These are phyloP conservation scores for Drosophila setosimentum DNA, from an alignment of 2,888 invertebrate genomes.

Conservation along the genomic window DNA sequence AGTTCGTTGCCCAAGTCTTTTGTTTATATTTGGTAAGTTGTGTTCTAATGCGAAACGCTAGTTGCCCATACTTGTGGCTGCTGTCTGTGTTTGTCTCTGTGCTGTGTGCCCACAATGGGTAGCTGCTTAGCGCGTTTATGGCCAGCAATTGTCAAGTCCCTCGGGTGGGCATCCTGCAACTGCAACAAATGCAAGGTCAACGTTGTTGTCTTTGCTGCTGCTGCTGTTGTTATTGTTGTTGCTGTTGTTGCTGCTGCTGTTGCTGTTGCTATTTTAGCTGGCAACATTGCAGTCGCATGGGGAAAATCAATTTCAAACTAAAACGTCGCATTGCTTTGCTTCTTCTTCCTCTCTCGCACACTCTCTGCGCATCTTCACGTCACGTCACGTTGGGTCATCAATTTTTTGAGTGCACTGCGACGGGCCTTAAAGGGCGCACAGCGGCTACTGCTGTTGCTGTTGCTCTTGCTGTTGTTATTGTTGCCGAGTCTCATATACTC, in stretches of 20 bases:
- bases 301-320: slow-evolving; percentile 78
- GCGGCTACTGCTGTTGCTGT: slow-evolving; percentile 28
- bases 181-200: slow-evolving; percentile 72
- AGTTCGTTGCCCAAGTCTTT: slow-evolving; percentile 79
- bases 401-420: slow-evolving; percentile 77
- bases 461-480: slow-evolving; percentile 65
- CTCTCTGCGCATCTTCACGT: slow-evolving; percentile 43
- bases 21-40: slow-evolving; percentile 77
- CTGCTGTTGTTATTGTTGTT: slow-evolving; percentile 5
- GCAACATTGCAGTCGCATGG: slow-evolving; percentile 60
- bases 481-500: slow-evolving; percentile 34
- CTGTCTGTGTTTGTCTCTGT: slow-evolving; percentile 6
- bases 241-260: slow-evolving; percentile 19
- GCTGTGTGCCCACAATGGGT: slow-evolving; percentile 58
- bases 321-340: slow-evolving; percentile 63
- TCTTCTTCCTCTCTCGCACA: slow-evolving; percentile 15
- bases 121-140: slow-evolving; percentile 80
- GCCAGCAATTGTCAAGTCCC: slow-evolving; percentile 78
- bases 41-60: slow-evolving; percentile 64
- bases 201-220: slow-evolving; percentile 30
- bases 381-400: slow-evolving; percentile 82
- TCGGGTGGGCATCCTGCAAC: slow-evolving; percentile 47
- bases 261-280: slow-evolving; percentile 20
- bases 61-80: slow-evolving; percentile 38
- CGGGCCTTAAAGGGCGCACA: slow-evolving; percentile 71